Percentiles rank a stretch among this genome's conserved stretches.
Evolutionary conservation across 2,888 invertebrate genomes (phyloP).

Genomic region (Eupelmus urozonus): DNA sequence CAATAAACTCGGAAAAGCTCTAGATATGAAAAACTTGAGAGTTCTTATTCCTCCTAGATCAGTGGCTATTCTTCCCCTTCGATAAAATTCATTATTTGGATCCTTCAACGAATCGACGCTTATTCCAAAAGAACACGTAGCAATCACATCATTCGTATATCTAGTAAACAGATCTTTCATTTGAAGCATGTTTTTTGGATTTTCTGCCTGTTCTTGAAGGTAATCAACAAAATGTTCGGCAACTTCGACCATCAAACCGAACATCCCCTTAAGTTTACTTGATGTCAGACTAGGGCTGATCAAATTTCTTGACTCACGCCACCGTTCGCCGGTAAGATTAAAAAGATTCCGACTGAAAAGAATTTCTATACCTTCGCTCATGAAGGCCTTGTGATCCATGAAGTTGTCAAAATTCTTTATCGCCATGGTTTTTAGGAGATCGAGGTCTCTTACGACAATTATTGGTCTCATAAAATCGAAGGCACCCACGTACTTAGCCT

Average conservation of each 20-base stretch:
- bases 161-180: slow-evolving; percentile 73
- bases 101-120: slow-evolving; percentile 72
- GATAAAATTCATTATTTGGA: slow-evolving; percentile 72
- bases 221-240: slow-evolving; percentile 64
- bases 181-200: background rate
- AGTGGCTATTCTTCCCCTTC: slow-evolving; percentile 66
- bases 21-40: slow-evolving; percentile 59
- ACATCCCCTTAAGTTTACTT: slow-evolving; percentile 79
- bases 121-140: slow-evolving; percentile 77
- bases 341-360: slow-evolving; percentile 65
- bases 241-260: slow-evolving; percentile 75
- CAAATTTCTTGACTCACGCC: slow-evolving; percentile 78
- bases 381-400: slow-evolving; percentile 65
- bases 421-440: slow-evolving; percentile 69
- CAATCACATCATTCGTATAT: slow-evolving; percentile 77
- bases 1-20: slow-evolving; percentile 57
- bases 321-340: slow-evolving; percentile 74
- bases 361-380: slow-evolving; percentile 61
- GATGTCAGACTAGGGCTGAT: slow-evolving; percentile 80
- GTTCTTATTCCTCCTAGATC: slow-evolving; percentile 51
- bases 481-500: slow-evolving; percentile 68
- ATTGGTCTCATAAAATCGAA: slow-evolving; percentile 67
- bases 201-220: slow-evolving; percentile 55
- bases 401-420: slow-evolving; percentile 71
- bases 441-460: slow-evolving; percentile 69